Percentiles rank a stretch among this genome's conserved stretches.
These are phyloP conservation scores for Syrphus vitripennis DNA, from an alignment of 2,888 invertebrate species.

Conservation along the genomic window DNA sequence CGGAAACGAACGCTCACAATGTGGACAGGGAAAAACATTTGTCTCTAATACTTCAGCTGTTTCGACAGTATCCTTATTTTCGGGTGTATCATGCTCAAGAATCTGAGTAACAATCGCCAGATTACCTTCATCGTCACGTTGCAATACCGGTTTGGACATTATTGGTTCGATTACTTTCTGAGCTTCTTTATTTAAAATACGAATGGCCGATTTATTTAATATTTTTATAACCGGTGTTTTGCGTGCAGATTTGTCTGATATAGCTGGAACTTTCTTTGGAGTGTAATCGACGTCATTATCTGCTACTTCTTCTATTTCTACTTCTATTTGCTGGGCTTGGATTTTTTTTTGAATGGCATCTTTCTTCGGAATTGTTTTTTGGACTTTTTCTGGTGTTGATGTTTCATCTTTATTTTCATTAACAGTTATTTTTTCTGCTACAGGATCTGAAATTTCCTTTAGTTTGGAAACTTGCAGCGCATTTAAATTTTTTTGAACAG, in stretches of 20 bases:
- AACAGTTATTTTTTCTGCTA: background rate
- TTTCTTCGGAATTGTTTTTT: background rate
- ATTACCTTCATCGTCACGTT: conserved; percentile 78
- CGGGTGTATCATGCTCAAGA: conserved; percentile 74
- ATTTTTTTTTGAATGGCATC: background rate
- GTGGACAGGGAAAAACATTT: conserved; percentile 85
- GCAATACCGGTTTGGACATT: conserved; percentile 77
- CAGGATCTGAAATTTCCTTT: conserved; percentile 44
- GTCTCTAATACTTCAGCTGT: conserved; percentile 82
- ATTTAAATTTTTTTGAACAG: conserved; percentile 15
- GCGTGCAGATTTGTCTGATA: background rate
- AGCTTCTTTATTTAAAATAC: conserved; percentile 79
- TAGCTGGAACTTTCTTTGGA: background rate
- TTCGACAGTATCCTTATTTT: conserved; percentile 72
- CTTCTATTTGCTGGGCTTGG: background rate
- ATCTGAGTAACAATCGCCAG: conserved; percentile 80
- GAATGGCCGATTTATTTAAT: conserved; percentile 78
- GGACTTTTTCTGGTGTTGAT: background rate
- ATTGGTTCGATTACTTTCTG: conserved; percentile 76
- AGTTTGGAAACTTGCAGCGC: conserved; percentile 69
- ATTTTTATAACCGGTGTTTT: conserved; percentile 75
- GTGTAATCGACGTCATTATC: background rate
- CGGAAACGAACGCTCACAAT: conserved; percentile 88
- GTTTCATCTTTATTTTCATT: background rate
- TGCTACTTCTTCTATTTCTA: background rate